These are phyloP conservation scores for Etheostoma spectabile DNA, from an alignment of 2,113 vertebrate genomes.

Conservation along the genomic window DNA sequence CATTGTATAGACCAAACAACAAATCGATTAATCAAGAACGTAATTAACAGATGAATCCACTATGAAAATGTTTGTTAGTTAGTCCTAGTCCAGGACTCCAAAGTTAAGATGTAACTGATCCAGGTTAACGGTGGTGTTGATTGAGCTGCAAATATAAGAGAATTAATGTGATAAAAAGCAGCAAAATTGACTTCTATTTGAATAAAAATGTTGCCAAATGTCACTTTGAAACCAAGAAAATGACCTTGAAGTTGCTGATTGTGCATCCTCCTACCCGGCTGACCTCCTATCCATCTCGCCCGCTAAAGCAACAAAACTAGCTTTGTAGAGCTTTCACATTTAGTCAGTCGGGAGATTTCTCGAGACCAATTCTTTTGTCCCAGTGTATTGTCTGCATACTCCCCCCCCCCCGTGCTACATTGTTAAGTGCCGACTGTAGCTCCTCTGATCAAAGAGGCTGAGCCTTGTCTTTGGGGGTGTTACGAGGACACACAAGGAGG, in stretches of 20 bases:
- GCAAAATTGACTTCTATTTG: not conserved
- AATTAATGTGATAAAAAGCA: not conserved
- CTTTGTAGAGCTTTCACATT: constrained; percentile 3
- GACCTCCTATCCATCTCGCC: not conserved
- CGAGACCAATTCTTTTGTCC: constrained; percentile 10
- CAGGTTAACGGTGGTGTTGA: not conserved
- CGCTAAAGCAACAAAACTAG: not conserved
- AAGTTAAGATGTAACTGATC: not conserved
- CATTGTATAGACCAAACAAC: too few relatives aligned
- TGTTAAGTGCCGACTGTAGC: constrained; percentile 27
- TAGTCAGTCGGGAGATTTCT: constrained; percentile 42
- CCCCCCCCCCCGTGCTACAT: constrained; percentile 7
- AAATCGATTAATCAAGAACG: too few relatives aligned
- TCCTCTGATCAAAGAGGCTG: constrained; percentile 58
- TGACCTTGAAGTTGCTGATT: not conserved
- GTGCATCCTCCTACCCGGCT: not conserved
- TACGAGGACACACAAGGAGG: constrained; percentile 37
- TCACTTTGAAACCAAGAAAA: not conserved
- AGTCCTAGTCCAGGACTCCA: not conserved
- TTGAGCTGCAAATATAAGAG: too few relatives aligned
- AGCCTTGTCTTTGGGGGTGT: constrained; percentile 41
- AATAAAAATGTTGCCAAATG: not conserved
- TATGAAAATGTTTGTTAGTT: too few relatives aligned
- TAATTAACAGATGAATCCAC: too few relatives aligned
- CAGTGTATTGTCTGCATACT: constrained; percentile 18